A percentile compares a stretch with the other conserved stretches of the same genome.
Evolutionary conservation across 2,113 vertebrate species (phyloP).

Genomic region (Lates calcarifer): DNA sequence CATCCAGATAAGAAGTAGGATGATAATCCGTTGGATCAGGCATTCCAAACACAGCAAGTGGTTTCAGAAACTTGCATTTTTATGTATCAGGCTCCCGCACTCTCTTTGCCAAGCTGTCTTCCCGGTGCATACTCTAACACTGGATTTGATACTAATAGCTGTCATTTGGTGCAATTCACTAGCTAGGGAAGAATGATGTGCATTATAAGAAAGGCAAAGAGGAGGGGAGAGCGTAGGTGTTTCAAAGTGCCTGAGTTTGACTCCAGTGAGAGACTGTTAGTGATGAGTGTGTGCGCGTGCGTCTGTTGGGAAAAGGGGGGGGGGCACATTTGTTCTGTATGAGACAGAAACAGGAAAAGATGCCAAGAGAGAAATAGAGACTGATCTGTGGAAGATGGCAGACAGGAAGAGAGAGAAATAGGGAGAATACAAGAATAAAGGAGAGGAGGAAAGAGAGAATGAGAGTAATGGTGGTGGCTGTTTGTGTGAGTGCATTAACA

Average conservation of each 20-base stretch:
- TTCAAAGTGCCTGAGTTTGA: slow-evolving; percentile 75
- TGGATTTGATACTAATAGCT: slow-evolving; percentile 94
- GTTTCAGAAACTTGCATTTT: slow-evolving; percentile 64
- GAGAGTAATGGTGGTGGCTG: slow-evolving; percentile 85
- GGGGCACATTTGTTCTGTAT: slow-evolving; percentile 68
- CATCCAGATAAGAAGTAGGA: slow-evolving; percentile 62
- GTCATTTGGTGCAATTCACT: slow-evolving; percentile 93
- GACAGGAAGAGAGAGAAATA: slow-evolving; percentile 59
- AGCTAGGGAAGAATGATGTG: slow-evolving; percentile 69
- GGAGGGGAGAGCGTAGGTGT: slow-evolving; percentile 75
- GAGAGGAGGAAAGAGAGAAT: slow-evolving; percentile 58
- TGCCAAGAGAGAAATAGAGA: slow-evolving; percentile 86
- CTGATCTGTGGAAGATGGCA: slow-evolving; percentile 84
- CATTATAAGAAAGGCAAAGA: slow-evolving; percentile 78
- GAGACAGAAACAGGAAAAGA: slow-evolving; percentile 65
- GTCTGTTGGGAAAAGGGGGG: slow-evolving; percentile 36
- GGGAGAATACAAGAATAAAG: slow-evolving; percentile 37
- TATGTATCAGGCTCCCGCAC: slow-evolving; percentile 51
- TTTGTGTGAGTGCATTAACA: slow-evolving; percentile 99
- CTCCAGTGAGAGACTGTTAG: slow-evolving; percentile 73
- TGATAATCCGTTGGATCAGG: slow-evolving; percentile 65
- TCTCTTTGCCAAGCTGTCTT: slow-evolving; percentile 53
- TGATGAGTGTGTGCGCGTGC: slow-evolving; percentile 46
- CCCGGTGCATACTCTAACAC: slow-evolving; percentile 55
- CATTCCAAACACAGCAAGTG: slow-evolving; percentile 63